Base-by-base conservation (phyloP, 2,888 invertebrate species). In the Agapostemon virescens region DNA sequence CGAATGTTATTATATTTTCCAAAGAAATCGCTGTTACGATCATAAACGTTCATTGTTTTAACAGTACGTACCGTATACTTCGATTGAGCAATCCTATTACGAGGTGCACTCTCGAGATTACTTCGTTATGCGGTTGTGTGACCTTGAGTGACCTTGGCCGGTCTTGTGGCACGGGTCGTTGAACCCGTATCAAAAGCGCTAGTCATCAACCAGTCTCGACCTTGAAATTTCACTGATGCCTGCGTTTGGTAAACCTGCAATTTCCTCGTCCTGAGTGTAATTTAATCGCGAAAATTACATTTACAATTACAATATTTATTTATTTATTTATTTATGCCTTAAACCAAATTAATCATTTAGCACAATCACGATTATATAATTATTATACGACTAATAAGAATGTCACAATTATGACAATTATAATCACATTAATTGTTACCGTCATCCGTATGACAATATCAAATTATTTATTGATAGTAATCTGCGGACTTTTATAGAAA, bases 71-170 rank as follows among this genome's bases (percentile, higher is more conserved):
- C 2, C 11, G 61, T 1, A 61, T 61, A 36, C 33, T 42, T 55
- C 55, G 15, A 69, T 6, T 58, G 11, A 45, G 61, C 42, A 26
- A 61, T 20, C 15, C n/a, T 36, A 11, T 36, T 45, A 17, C 20
- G 26, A 26, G 45, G 20, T 68, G 33, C 15, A 45, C 26, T 61
- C 42, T 26, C 45, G 4, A 38, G 63, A 38, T 52, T 45, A 20
- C 71, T 75, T 70, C 74, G 63, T 70, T 7, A 40, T 5, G 61
- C 17, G 61, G 7, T 61, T 17, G 38, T 55, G 58, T 42, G 64
- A 42, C 71, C 71, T 52, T 66, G 26, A 55, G 23, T 76, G 40
- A 76, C 76, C 76, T 76, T 76, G 76, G 40, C 42, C 55, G 76
- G 64, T 71, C 72, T 76, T 67, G 72, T 17, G 40, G 64, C 71